Conservation (phyloP, 2,113 vertebrate species). For the Halichoeres trimaculatus region DNA sequence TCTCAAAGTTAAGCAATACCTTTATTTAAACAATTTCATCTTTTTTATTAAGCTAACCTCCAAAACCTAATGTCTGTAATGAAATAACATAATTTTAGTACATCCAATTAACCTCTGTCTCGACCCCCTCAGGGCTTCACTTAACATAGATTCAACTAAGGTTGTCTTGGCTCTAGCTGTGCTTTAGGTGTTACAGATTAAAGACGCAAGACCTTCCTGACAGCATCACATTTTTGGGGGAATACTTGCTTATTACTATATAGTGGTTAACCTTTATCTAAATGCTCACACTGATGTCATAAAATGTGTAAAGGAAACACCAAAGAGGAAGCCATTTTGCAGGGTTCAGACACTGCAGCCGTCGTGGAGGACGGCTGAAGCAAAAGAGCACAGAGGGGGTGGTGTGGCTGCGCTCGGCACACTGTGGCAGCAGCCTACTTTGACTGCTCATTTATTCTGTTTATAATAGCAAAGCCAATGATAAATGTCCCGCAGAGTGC, state of each 20-base stretch:
- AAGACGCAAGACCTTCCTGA: slow-evolving; percentile 38
- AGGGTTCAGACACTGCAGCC: slow-evolving; percentile 33
- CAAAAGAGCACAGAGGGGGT: slow-evolving; percentile 28
- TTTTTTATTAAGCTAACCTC: slow-evolving; percentile 74
- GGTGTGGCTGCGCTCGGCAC: slow-evolving; percentile 71
- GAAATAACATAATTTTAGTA: slow-evolving; percentile 79
- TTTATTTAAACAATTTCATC: slow-evolving; percentile 41
- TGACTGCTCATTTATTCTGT: slow-evolving; percentile 99
- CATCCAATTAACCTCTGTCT: slow-evolving; percentile 79
- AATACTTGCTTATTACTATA: not conserved
- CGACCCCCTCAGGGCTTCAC: slow-evolving; percentile 75
- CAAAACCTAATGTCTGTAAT: slow-evolving; percentile 71
- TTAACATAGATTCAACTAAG: slow-evolving; percentile 75
- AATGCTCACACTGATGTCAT: slow-evolving; percentile 3
- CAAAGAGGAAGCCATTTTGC: slow-evolving; percentile 47
- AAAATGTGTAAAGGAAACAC: slow-evolving; percentile 23
- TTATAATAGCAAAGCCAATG: slow-evolving; percentile 92
- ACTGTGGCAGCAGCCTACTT: slow-evolving; percentile 89
- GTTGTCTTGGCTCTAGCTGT: slow-evolving; percentile 53
- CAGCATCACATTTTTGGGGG: slow-evolving; percentile 12
- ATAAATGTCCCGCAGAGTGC: slow-evolving; percentile 97
- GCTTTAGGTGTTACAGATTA: slow-evolving; percentile 57
- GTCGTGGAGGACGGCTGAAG: slow-evolving; percentile 30
- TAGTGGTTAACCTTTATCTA: slow-evolving; percentile 10
- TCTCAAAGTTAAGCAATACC: slow-evolving; percentile 36